Evolutionary conservation across 2,797 vertebrate species (phyloP).

Genomic region (Bucorvus abyssinicus): DNA sequence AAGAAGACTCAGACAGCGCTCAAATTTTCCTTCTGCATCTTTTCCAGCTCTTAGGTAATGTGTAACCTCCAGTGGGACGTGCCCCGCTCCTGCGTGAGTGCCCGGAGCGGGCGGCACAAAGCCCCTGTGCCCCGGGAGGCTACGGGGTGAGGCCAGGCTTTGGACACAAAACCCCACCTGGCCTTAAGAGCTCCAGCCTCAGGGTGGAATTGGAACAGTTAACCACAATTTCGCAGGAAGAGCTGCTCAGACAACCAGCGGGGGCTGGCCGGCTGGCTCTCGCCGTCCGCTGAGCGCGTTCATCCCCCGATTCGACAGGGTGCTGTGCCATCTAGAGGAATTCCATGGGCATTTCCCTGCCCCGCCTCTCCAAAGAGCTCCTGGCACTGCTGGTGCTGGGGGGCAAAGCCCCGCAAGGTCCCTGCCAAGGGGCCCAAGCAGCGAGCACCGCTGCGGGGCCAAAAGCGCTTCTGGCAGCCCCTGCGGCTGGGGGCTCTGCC

Average conservation of each 20-base stretch:
- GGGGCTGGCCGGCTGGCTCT: neutral
- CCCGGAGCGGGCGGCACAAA: neutral
- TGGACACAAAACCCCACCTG: neutral
- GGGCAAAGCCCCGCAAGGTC: accelerated
- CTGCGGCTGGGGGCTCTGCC: neutral
- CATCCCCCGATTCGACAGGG: neutral
- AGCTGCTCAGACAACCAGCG: neutral
- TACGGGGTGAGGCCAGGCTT: neutral
- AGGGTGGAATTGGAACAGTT: neutral
- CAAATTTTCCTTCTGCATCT: neutral
- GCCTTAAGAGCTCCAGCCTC: neutral
- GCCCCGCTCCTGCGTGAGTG: neutral
- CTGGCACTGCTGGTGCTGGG: neutral
- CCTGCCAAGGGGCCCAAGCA: neutral
- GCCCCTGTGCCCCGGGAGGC: accelerated
- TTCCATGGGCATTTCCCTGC: accelerated
- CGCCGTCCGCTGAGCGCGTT: accelerated
- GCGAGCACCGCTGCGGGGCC: accelerated
- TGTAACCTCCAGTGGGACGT: accelerated
- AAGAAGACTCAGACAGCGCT: neutral
- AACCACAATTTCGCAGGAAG: neutral
- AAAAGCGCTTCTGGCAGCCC: neutral
- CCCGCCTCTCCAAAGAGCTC: neutral
- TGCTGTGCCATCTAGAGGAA: slow-evolving; percentile 49
- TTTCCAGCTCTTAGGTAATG: neutral